Evolutionary conservation across 30 jellyfish, hydroid and myxozoan species (phyloP), one percentile per base, ranked within the genome.

Genomic region (Sanderia malayensis): DNA sequence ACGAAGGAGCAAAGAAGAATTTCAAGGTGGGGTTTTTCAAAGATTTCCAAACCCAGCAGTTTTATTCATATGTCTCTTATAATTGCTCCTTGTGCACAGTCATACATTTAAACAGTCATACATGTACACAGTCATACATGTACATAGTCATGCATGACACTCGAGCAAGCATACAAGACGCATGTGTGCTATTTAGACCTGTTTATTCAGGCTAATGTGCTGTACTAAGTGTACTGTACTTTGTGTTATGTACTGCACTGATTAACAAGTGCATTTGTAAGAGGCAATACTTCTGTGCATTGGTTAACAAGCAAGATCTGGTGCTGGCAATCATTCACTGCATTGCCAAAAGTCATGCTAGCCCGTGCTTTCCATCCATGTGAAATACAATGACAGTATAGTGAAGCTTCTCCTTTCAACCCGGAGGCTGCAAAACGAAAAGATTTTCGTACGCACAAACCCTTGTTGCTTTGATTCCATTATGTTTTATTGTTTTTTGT

Each of bases 1-100:
- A 34, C 7, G 73, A 62, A 15, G 71, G 66, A 15, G 32, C 67
- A 41, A 76, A 76, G 59, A 76, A 76, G 25, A 76, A 76, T 31
- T 76, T 53, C 66, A 46, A 76, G 63, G 88, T 76, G 49, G 24
- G 71, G 13, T 2, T 63, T 24, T 27, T 6, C 8, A 8, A 6
- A 15, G 55, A 41, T 22, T n/a, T 31, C 1, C 32, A 4, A 18
- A 8, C 4, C 57, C 18, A 61, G 73, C n/a, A 6, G n/a, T 9
- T 28, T 9, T 28, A 3, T 61, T n/a, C n/a, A 20, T 28, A 3
- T 11, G 25, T 20, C n/a, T 20, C 18, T 15, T 61, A 61, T 20
- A 23, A 61, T 61, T 8, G 11, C 55, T 41, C 15, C 55, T 41
- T 41, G 15, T 41, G 55, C 55, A 41, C 55, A 6, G 15, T 41